Evolutionary conservation across 2,888 invertebrate species (phyloP).

Genomic region (Litoditis marina): DNA sequence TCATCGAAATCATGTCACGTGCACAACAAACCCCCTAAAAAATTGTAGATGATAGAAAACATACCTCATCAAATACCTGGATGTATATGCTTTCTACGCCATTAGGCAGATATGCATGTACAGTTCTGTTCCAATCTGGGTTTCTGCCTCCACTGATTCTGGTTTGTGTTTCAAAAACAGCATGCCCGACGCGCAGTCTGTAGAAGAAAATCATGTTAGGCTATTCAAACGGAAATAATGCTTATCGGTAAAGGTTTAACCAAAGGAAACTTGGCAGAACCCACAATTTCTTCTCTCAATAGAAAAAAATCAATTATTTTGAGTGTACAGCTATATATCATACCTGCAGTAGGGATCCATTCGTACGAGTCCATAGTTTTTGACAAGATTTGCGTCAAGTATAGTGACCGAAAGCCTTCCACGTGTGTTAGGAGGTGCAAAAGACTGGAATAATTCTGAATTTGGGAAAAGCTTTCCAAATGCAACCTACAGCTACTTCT

Average conservation of each 20-base stretch:
- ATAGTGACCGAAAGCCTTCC: conserved; percentile 58
- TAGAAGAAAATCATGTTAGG: conserved; percentile 70
- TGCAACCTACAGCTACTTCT: background rate
- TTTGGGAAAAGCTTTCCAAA: background rate
- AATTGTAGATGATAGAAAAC: too few species aligned
- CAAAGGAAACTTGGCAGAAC: too few species aligned
- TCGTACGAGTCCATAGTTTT: conserved; percentile 56
- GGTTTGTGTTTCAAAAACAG: conserved; percentile 91
- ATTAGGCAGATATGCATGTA: conserved; percentile 83
- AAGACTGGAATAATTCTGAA: conserved; percentile 27
- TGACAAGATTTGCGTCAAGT: conserved; percentile 58
- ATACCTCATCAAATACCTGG: conserved; percentile 87
- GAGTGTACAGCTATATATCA: too few species aligned
- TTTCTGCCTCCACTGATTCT: conserved; percentile 77
- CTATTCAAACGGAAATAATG: background rate
- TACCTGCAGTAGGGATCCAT: conserved; percentile 53
- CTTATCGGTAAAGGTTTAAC: too few species aligned
- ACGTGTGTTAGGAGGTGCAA: conserved; percentile 62
- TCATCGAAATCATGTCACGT: background rate
- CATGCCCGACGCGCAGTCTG: conserved; percentile 84
- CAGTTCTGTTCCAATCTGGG: conserved; percentile 91
- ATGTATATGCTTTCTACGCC: conserved; percentile 84
- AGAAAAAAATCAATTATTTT: too few species aligned
- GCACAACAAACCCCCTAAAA: too few species aligned
- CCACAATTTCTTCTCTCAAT: too few species aligned